Percentiles rank a stretch among this genome's conserved stretches.
Conservation (phyloP, 2,888 invertebrate genomes). For the Gastrophysa polygoni region DNA sequence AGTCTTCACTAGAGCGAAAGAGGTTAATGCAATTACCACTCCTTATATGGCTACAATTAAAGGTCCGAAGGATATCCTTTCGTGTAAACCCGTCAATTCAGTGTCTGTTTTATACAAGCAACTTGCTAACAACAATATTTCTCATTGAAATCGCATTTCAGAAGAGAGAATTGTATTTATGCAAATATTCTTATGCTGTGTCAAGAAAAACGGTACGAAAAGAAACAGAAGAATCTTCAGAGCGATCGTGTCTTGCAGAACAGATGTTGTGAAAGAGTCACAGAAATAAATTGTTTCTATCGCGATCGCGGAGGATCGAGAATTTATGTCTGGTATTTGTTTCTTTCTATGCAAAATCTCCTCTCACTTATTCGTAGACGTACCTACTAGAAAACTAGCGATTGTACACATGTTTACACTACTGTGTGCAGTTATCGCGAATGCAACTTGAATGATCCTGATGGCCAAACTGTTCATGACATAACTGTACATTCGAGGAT, state of each 20-base stretch:
- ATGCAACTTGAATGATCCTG: too few species aligned
- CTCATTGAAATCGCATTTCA: too few species aligned
- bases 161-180: too few species aligned
- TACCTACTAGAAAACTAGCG: too few species aligned
- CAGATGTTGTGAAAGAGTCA: not conserved
- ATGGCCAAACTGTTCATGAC: too few species aligned
- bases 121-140: too few species aligned
- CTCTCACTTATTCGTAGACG: not conserved
- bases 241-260: not conserved
- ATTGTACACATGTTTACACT: too few species aligned
- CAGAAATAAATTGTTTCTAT: not conserved
- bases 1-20: not conserved
- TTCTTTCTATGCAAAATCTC: not conserved
- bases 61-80: not conserved
- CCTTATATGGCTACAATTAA: not conserved
- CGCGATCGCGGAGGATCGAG: not conserved
- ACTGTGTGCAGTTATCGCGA: too few species aligned
- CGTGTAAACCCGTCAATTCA: not conserved
- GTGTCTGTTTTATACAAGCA: too few species aligned
- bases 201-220: not conserved
- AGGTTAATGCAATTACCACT: not conserved
- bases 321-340: not conserved
- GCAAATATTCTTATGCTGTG: too few species aligned
- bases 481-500: too few species aligned
- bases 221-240: not conserved